Conservation (phyloP, 2,113 vertebrate genomes). For the Phainopepla nitens region DNA sequence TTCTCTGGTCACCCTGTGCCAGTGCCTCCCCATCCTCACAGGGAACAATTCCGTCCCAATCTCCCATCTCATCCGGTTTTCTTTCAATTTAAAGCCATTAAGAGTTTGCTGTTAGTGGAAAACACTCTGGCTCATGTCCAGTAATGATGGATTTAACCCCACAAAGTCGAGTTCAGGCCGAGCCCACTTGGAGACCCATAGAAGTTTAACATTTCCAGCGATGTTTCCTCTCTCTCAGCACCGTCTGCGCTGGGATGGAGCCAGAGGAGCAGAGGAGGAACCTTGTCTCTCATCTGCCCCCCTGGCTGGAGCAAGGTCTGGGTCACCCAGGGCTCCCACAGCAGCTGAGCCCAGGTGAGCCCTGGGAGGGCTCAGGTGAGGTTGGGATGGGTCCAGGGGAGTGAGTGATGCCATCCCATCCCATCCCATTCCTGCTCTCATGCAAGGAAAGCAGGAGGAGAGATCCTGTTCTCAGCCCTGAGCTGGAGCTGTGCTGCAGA, state of each 20-base stretch:
- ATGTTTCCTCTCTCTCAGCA: background rate
- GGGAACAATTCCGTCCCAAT: background rate
- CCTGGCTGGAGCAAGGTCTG: rapidly evolving
- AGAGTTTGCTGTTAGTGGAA: background rate
- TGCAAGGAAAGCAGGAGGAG: background rate
- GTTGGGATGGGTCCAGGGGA: background rate
- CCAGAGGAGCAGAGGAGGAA: rapidly evolving
- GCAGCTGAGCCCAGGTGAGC: background rate
- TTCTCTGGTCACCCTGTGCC: background rate
- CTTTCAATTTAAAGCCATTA: background rate
- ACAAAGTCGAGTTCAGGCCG: background rate
- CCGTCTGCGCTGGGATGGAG: rapidly evolving
- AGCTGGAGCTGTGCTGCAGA: background rate
- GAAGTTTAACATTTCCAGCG: background rate
- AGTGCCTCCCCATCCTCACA: background rate
- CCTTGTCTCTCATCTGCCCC: background rate
- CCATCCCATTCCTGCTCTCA: background rate
- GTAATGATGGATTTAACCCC: background rate
- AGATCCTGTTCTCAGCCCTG: background rate
- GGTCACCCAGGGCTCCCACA: background rate
- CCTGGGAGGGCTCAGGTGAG: too few species aligned
- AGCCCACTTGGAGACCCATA: background rate
- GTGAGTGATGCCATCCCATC: background rate
- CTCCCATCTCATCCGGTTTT: background rate
- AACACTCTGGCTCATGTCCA: background rate